Conservation (phyloP, 2,797 vertebrate species). For the Microchirus variegatus region DNA sequence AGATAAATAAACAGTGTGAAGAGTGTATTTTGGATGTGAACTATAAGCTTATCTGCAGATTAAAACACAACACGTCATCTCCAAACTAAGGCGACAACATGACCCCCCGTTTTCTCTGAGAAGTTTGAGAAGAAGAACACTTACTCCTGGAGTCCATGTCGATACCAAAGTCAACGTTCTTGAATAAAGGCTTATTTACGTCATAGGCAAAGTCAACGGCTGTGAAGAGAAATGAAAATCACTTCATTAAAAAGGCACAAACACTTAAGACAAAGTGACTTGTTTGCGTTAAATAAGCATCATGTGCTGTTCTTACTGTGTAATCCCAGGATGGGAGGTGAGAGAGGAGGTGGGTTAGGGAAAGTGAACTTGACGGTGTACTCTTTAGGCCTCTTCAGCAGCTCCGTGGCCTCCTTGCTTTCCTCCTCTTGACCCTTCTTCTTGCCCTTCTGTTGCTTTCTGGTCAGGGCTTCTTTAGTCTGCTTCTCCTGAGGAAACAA, state of each 20-base stretch:
- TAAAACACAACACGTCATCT: background rate
- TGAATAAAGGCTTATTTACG: conserved; percentile 87
- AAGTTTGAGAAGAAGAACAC: too few relatives aligned
- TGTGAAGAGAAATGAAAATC: conserved; percentile 44
- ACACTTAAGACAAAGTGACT: background rate
- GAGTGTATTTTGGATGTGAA: background rate
- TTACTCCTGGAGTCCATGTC: conserved; percentile 94
- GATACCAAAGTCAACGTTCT: conserved; percentile 92
- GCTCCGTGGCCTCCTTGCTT: conserved; percentile 83
- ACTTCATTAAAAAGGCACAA: background rate
- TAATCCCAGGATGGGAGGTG: conserved; percentile 90
- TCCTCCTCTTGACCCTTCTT: conserved; percentile 89
- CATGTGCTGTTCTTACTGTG: conserved; percentile 79
- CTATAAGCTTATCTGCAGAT: background rate
- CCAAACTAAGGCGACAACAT: background rate
- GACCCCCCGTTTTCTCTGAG: too few relatives aligned
- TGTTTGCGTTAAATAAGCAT: background rate
- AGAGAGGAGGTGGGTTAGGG: conserved; percentile 90
- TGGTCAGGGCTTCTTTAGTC: conserved; percentile 88
- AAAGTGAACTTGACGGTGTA: conserved; percentile 96
- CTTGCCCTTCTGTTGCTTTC: conserved; percentile 91
- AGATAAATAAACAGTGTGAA: background rate
- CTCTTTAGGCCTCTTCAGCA: conserved; percentile 90
- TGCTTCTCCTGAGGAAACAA: conserved; percentile 87
- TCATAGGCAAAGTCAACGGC: conserved; percentile 88